Evolutionary conservation across 2,113 vertebrate genomes (phyloP), one percentile per base, ranked within the genome.

Genomic region (Hylia prasina): DNA sequence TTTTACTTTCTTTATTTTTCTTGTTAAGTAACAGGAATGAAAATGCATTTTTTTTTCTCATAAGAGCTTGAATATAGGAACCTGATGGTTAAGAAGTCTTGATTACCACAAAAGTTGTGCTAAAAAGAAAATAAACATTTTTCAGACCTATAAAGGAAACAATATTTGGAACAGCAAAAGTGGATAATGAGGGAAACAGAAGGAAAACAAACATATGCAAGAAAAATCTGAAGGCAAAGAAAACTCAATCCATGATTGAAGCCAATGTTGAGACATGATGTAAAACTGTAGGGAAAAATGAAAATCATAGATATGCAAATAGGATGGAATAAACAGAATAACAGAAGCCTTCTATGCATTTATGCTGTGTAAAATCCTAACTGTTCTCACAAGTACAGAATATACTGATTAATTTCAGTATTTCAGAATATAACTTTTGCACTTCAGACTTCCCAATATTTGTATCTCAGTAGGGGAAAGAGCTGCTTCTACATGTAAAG

Each of bases 401-500:
- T 82, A 75, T 60, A 72, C 40, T 31, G n/a, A 86, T 90, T 95
- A 89, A 79, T 94, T 95, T 96, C 89, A 83, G 47, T 87, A 22
- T 87, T 78, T 79, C n/a, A 89, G 86, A 96, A 87, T 69, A 94
- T 27, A 22, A 42, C 33, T 80, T 90, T 66, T 53, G 10, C 20
- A 40, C 28, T 66, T 61, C 56, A 63, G 6, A 84, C 95, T 89
- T 96, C 87, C 57, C 64, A 77, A 71, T 94, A 76, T 85, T 94
- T 72, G 14, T 95, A 71, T 91, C 80, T 90, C 88, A 75, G 80
- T 40, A 89, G 82, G 84, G 88, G 69, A 93, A 95, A 40, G 73
- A 95, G 60, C 51, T 82, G 69, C 64, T 94, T 90, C 82, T 75
- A 63, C 51, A 93, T 87, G 89, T 90, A 87, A 96, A 97, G 96